Base-by-base conservation (phyloP, 2,888 invertebrate genomes). In the Napeogenes sylphis region DNA sequence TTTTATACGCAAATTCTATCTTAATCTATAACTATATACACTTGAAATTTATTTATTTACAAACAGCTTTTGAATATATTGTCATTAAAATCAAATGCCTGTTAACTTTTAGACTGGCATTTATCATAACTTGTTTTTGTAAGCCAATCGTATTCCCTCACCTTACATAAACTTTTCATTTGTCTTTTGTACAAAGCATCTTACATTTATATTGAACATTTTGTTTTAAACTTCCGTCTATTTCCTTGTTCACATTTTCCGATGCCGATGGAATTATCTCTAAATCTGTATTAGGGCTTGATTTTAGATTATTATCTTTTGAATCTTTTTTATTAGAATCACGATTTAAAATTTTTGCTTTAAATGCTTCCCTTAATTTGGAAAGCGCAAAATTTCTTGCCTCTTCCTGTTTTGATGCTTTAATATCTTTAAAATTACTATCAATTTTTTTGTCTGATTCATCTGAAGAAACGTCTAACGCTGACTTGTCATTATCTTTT, bases 171-270 rank as follows among this genome's bases (percentile, higher is more conserved):
- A 30, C 30, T 32, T 62, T 47, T 53, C 55, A 60, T n/a, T 69
- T 69, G 56, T 84, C 82, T 65, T 78, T 82, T 3, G 79, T 78
- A 69, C 89, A 90, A 38, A 84, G 71, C 82, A 90, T 82, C 68
- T 74, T 82, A 71, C 89, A 90, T 68, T 80, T 83, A 63, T 87
- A 90, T 0, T 84, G 69, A 14, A 82, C 77, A 64, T 87, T 85
- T 76, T 88, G 83, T 70, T 82, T 80, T 42, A 87, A 67, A 0
- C 77, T 61, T 56, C 61, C 55, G 14, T 21, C 60, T 47, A 38
- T 45, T 8, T 51, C 47, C 51, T 61, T 5, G 57, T 59, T 46
- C 8, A 42, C 38, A 53, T 56, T 60, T 47, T 64, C 53, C 13
- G 67, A 65, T 32, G 67, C 65, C 3, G 67, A 63, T 45, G 47